Percentiles rank a stretch among this genome's conserved stretches.
Evolutionary conservation across 2,888 invertebrate genomes (phyloP).

Genomic region (Sminthurides aquaticus): DNA sequence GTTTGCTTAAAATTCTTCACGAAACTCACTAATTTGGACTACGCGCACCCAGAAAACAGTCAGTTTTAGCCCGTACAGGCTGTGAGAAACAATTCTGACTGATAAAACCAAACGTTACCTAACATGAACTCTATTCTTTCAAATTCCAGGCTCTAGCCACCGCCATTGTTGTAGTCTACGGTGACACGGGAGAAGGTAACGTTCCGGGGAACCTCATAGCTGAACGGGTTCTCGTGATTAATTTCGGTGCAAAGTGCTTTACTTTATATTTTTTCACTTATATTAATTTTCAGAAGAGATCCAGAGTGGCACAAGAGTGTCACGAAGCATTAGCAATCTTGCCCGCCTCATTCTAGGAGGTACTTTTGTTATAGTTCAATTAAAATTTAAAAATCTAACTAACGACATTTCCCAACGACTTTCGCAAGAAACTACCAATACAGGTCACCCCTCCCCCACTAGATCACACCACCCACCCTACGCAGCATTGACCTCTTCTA

Average conservation of each 20-base stretch:
- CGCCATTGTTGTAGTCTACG: neutral
- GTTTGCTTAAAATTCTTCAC: no score
- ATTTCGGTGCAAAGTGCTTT: no score
- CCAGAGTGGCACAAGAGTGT: constrained; percentile 1
- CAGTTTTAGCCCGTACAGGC: no score
- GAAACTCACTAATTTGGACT: no score
- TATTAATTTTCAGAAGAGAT: constrained; percentile 7
- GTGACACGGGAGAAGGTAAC: neutral
- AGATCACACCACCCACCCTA: no score
- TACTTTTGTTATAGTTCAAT: constrained; percentile 20
- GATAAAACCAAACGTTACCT: no score
- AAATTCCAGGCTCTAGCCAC: neutral
- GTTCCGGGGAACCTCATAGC: no score
- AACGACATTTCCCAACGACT: neutral
- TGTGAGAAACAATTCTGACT: no score
- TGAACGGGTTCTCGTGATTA: neutral
- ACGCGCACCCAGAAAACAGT: no score
- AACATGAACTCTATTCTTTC: no score
- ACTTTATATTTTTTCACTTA: no score
- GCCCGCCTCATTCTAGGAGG: constrained; percentile 41
- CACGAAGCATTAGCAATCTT: constrained; percentile 40
- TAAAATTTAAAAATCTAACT: constrained; percentile 11
- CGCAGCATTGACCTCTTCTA: neutral
- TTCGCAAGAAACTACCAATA: neutral
- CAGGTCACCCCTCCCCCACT: no score